Conservation (phyloP, 2,797 vertebrate genomes). For the Spondyliosoma cantharus region DNA sequence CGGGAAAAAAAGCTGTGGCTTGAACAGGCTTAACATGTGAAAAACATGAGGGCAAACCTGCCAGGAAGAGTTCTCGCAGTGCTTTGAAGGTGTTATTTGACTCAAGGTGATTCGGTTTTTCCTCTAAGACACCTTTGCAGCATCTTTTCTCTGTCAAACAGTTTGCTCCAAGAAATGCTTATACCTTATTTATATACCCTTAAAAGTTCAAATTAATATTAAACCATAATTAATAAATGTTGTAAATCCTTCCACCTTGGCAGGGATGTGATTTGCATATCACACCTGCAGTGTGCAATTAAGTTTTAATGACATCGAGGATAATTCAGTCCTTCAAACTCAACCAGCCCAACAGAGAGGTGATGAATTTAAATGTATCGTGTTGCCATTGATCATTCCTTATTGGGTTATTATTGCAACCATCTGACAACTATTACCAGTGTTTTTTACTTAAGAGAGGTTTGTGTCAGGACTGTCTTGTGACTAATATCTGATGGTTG, state of each 20-base stretch:
- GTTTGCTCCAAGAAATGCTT: not conserved
- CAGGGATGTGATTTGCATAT: not conserved
- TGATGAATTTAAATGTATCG: not conserved
- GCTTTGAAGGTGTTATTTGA: conserved; percentile 4
- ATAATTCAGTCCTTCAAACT: not conserved
- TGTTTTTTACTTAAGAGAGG: not conserved
- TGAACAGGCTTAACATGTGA: not conserved
- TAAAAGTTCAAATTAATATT: not conserved
- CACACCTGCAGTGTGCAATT: not conserved
- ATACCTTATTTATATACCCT: too few species aligned
- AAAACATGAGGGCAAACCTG: not conserved
- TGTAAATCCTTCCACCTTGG: not conserved
- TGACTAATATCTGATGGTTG: too few species aligned
- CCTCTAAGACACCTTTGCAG: not conserved
- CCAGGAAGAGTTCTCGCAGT: not conserved
- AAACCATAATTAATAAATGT: not conserved
- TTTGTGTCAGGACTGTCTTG: too few species aligned
- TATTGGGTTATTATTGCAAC: not conserved
- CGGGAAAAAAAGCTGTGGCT: not conserved
- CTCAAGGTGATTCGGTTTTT: conserved; percentile 20
- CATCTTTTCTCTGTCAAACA: not conserved
- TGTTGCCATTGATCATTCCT: not conserved
- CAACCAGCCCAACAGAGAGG: not conserved
- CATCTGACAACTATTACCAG: not conserved
- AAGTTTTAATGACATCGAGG: conserved; percentile 4